Evolutionary conservation across 2,888 invertebrate species (phyloP).

Genomic region (Aphidoletes aphidimyza): DNA sequence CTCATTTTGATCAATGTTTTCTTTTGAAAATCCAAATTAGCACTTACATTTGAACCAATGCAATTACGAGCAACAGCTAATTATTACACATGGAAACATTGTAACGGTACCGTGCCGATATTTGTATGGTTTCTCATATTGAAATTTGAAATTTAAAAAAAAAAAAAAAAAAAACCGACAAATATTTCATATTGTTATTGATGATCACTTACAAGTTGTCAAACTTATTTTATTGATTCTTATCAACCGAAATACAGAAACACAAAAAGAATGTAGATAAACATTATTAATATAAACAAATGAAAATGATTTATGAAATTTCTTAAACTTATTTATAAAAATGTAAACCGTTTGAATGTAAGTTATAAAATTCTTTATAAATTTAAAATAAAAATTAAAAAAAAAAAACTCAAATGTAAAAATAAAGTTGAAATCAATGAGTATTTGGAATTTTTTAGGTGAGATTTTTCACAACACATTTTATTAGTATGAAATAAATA

Average conservation of each 20-base stretch:
- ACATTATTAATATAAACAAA: neutral
- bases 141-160: too few species aligned
- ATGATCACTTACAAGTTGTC: neutral
- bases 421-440: neutral
- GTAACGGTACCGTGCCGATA: too few species aligned
- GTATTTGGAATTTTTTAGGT: too few species aligned
- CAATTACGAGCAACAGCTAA: too few species aligned
- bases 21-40: too few species aligned
- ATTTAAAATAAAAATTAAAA: slow-evolving; percentile 22
- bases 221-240: neutral
- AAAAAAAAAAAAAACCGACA: neutral
- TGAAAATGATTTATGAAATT: neutral
- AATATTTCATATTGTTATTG: neutral
- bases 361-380: slow-evolving; percentile 35
- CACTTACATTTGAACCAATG: too few species aligned
- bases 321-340: neutral
- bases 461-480: too few species aligned
- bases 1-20: too few species aligned
- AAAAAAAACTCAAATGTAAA: neutral
- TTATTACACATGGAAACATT: too few species aligned
- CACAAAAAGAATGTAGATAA: neutral
- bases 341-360: neutral
- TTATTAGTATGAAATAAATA: neutral
- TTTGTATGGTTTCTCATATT: neutral
- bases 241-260: slow-evolving; percentile 9